Evolutionary conservation across 2,113 vertebrate species (phyloP), one percentile per base, ranked within the genome.

Genomic region (Alligator sinensis): DNA sequence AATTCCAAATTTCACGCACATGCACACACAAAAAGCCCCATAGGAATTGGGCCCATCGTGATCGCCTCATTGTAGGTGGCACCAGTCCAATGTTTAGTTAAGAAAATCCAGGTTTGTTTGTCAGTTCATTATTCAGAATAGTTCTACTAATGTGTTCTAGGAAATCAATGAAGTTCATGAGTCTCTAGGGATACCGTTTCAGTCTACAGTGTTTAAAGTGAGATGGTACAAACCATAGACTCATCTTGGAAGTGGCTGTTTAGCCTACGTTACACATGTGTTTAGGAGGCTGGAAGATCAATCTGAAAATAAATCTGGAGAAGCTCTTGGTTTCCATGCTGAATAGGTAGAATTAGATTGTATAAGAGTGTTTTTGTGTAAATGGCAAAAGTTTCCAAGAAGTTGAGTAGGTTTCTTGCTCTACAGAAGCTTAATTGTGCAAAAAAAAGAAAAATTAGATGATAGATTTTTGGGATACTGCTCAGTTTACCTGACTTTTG

Each of bases 371-470:
- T 74, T 74, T 74, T 74, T 74, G 70, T 24, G 34, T 24, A 16
- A 15, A n/a, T n/a, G 28, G 14, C 1, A 3, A 47, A 22, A 82
- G 72, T 2, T 60, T 28, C 1, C 8, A 6, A 59, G 27, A n/a
- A 11, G 14, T 21, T 57, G 30, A 94, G 76, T 5, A 27, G 47
- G 14, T 64, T 64, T 70, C 30, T 82, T 22, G 60, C 11, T 62
- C 27, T 24, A 74, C 0, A 0, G 6, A 25, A 82, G 60, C 17
- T 8, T 0, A 0, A 47, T 47, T 47, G 47, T 9, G 8, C 47
- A 47, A 47, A 47, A 47, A 38, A 47, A 47, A 47, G 47, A 47
- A 47, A 47, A 47, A 47, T 47, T 47, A 47, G 47, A 47, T 47
- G 47, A 9, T 47, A 47, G 47, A 47, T 47, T 47, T 47, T 47